phyloP scores from a whole-genome alignment of 1,140 invertebrate genomes.

The Caenorhabditis tropicalis region DNA sequence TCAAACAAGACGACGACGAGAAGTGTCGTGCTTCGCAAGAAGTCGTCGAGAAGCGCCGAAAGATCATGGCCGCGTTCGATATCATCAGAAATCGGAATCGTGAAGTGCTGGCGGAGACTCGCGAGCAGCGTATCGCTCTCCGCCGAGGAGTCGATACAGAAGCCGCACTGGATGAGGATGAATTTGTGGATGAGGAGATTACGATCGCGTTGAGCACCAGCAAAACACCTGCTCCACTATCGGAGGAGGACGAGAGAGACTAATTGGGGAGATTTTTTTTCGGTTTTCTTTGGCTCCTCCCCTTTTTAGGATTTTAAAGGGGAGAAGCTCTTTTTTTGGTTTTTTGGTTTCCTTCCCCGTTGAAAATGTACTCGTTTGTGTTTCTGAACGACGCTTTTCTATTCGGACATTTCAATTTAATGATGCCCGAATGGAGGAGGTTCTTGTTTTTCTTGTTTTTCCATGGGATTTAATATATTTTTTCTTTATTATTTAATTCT shows the following conservation, averaged over 20 bases:
- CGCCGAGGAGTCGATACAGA: slow-evolving; percentile 74
- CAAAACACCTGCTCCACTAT: slow-evolving; percentile 57
- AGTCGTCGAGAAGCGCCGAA: slow-evolving; percentile 84
- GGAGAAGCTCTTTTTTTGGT: background rate
- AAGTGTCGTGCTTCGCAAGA: slow-evolving; percentile 93
- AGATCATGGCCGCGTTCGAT: slow-evolving; percentile 86
- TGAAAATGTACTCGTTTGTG: background rate
- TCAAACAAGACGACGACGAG: slow-evolving; percentile 91
- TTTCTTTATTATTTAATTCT: background rate
- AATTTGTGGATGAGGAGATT: slow-evolving; percentile 67
- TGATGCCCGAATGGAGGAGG: slow-evolving; percentile 38
- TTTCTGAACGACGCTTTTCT: slow-evolving; percentile 12
- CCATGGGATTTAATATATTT: background rate
- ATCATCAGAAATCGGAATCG: slow-evolving; percentile 77
- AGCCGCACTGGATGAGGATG: slow-evolving; percentile 43
- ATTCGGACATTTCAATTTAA: slow-evolving; percentile 10
- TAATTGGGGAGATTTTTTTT: background rate
- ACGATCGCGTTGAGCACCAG: slow-evolving; percentile 65
- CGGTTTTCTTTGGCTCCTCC: background rate
- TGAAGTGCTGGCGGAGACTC: slow-evolving; percentile 80
- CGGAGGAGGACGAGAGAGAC: slow-evolving; percentile 59
- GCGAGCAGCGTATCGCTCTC: slow-evolving; percentile 82
- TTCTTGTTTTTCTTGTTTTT: background rate
- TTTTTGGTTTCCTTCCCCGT: background rate
- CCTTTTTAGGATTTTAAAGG: background rate